Evolutionary conservation across 2,888 invertebrate genomes (phyloP), one percentile per base, ranked within the genome.

Genomic region (Drosophila affinis): DNA sequence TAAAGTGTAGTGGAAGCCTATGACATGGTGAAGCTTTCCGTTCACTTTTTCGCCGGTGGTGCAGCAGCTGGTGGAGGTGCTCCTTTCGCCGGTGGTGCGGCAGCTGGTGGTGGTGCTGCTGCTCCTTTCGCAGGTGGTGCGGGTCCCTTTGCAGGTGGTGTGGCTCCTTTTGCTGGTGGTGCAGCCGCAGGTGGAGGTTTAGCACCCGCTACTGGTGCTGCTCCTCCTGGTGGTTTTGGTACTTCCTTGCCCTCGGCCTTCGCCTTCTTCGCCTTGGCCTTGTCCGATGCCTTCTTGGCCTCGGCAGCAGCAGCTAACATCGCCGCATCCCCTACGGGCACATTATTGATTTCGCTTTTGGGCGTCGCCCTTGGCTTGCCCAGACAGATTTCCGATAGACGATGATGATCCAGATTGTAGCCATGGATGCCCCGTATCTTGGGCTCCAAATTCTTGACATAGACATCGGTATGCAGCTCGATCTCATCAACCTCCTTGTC

Each of bases 391-490:
- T 83, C 86, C 6, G 86, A 12, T 2, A 85, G 6, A 2, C 51
- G 34, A 3, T 29, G 49, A 27, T 83, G 87, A 0, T 62, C n/a
- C 9, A 81, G 39, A 47, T 52, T 57, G 48, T 61, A 81, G 6
- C 77, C 82, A 1, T 60, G 24, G 0, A 80, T 61, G 2, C 95
- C 95, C 5, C 97, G 93, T 58, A 97, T 94, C 47, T 92, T 88
- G 0, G 93, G 92, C 76, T 96, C 95, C 3, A 94, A 73, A 78
- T 94, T 94, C 4, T 94, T 92, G 18, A 93, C 92, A 91, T 97
- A 97, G 46, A 99, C 93, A 91, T 98, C 96, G 0, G 94, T 94
- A 21, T 95, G 93, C 1, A 98, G 93, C 90, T 98, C 97, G 34
- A 95, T 95, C 0, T 94, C 9, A 0, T 94, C 94, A 14, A 97